Evolutionary conservation across 2,797 vertebrate genomes (phyloP).

Genomic region (Diceros bicornis): DNA sequence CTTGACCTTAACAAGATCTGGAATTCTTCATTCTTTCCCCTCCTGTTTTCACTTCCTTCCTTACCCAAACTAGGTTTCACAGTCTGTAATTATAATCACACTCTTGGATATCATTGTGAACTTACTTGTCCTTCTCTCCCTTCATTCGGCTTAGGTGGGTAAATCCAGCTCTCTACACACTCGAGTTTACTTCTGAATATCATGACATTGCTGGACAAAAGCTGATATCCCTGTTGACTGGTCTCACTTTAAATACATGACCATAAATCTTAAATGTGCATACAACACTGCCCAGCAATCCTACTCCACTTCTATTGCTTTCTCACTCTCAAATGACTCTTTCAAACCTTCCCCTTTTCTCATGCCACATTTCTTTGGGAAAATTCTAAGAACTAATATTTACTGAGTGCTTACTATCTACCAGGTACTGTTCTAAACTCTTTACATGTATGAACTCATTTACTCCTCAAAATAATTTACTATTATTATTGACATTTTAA

Average conservation of each 20-base stretch:
- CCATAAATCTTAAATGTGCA: neutral
- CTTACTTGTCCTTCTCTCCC: neutral
- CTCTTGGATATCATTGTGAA: neutral
- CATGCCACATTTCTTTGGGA: neutral
- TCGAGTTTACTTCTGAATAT: neutral
- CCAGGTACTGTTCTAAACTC: neutral
- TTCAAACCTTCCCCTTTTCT: neutral
- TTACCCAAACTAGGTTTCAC: neutral
- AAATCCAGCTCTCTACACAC: neutral
- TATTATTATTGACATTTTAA: conserved; percentile 25
- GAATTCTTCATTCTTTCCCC: neutral
- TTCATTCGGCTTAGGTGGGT: neutral
- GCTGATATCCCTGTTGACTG: neutral
- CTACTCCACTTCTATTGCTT: neutral
- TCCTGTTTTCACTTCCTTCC: neutral
- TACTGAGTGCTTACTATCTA: neutral
- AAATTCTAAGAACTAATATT: neutral
- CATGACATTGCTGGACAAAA: neutral
- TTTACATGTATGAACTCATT: neutral
- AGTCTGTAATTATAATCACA: neutral
- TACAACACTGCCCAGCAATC: neutral
- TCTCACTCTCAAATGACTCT: neutral
- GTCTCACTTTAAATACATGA: neutral
- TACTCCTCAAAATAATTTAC: neutral
- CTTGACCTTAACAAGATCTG: neutral